Base-by-base conservation (phyloP, 1,140 invertebrate species). In the Pseudomyrmex sp. region DNA sequence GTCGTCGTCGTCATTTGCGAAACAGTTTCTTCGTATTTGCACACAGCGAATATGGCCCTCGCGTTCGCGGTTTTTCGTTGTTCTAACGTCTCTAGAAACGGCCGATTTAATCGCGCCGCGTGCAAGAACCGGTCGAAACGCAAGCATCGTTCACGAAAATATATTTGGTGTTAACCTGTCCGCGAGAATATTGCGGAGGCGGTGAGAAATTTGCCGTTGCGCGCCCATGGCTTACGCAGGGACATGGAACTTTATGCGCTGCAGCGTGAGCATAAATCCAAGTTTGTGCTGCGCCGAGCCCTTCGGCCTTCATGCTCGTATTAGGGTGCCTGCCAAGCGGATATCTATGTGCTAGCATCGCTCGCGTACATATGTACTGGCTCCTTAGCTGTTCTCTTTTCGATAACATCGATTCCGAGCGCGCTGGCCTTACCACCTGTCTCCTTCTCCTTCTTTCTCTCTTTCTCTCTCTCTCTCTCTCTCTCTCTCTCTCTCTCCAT, bases 181-280 rank as follows among this genome's bases (percentile, higher is more conserved):
- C 75, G 54, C 79, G 73, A 52, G 84, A 86, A 89, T 89, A 88
- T 89, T 84, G 84, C 83, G 61, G n/a, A 65, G 44, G 74, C 73
- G 79, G 86, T 85, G 86, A 85, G 84, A 89, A 89, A 88, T 89
- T 89, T 89, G 87, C 83, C 86, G 83, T 23, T 73, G 76, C 68
- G 62, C 63, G 59, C 54, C 35, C 35, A 35, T 44, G 52, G n/a
- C 23, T 56, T 76, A 86, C 70, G 86, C 68, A 85, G 69, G 83
- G 73, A 83, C 68, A 75, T 58, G 73, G 83, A 88, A 82, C 80
- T 87, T 88, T 88, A 88, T 88, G 65, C 85, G 83, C 58, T 79
- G 83, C 86, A 88, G 58, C 86, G 79, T 66, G 87, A 70, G 86
- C 87, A 88, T 88, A 88, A 88, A 88, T 88, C 58, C 74, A 85